Evolutionary conservation across 2,113 vertebrate species (phyloP).

Genomic region (Conger conger): DNA sequence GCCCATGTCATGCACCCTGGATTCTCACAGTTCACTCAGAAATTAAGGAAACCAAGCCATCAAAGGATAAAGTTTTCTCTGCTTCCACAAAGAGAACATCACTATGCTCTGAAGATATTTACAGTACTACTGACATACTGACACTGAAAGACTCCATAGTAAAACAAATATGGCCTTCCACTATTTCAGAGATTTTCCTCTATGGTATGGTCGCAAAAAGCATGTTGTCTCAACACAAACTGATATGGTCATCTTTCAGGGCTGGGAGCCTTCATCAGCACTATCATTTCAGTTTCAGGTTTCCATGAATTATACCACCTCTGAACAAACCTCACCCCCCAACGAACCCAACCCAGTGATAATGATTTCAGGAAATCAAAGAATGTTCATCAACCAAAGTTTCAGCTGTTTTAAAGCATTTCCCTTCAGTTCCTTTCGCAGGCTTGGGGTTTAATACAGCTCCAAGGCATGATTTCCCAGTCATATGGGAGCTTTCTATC

Average conservation of each 20-base stretch:
- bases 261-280: neutral
- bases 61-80: neutral
- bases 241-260: neutral
- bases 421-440: neutral
- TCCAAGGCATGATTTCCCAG: neutral
- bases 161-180: neutral
- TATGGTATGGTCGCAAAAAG: too few relatives aligned
- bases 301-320: neutral
- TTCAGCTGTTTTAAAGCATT: neutral
- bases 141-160: neutral
- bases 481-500: neutral
- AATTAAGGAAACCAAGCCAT: neutral
- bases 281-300: neutral
- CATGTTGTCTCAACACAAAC: too few relatives aligned
- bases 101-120: too few relatives aligned
- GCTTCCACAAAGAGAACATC: neutral
- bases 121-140: neutral
- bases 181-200: too few relatives aligned
- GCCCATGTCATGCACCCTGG: neutral
- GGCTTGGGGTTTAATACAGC: neutral
- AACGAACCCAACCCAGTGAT: neutral
- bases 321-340: neutral
- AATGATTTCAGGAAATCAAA: neutral
- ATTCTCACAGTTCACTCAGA: neutral
- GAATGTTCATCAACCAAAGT: neutral